Base-by-base conservation (phyloP, 2,113 vertebrate genomes). In the Cavia aperea region DNA sequence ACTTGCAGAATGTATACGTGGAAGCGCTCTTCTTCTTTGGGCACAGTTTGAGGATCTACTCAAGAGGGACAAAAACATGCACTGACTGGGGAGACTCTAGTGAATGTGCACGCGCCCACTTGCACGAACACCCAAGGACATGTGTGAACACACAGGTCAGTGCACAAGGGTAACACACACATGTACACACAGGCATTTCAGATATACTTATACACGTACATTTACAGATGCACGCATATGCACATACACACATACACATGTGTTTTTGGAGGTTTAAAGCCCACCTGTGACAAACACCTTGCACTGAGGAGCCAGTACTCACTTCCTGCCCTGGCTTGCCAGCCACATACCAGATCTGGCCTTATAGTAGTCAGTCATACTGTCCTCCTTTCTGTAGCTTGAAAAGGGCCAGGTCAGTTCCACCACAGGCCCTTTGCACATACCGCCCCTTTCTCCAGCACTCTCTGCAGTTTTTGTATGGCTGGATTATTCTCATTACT, bases 1-100 rank as follows among this genome's bases (percentile, higher is more conserved):
- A 98, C 97, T 99, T 99, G 97, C 99, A 99, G 98, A 99, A 99
- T 4, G 98, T 99, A 95, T 99, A 99, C 0, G 99, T 99, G n/a
- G 99, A 99, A 1, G 99, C 98, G 84, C 98, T 99, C 97, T 99
- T 99, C 98, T 99, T 99, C 97, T 99, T 99, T 0, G 99, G 99
- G 96, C 99, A 99, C 92, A 99, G 97, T 97, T 99, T 99, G 94
- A 99, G 98, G 92, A 99, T 99, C 99, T 99, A 97, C 91, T 79
- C 88, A 23, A 91, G 91, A 92, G 56, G 94, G 12, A 95, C 87
- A 84, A 51, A 92, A 7, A 21, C 11, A 18, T 0, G 13, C 29
- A 14, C 43, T 73, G 72, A 63, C 1, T 21, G n/a, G n/a, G 29
- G 23, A 29, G 24, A 5, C 15, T 43, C 4, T 1, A 3, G 73